Evolutionary conservation across 2,797 vertebrate species (phyloP).

Genomic region (Crossoptilon crossoptilon): DNA sequence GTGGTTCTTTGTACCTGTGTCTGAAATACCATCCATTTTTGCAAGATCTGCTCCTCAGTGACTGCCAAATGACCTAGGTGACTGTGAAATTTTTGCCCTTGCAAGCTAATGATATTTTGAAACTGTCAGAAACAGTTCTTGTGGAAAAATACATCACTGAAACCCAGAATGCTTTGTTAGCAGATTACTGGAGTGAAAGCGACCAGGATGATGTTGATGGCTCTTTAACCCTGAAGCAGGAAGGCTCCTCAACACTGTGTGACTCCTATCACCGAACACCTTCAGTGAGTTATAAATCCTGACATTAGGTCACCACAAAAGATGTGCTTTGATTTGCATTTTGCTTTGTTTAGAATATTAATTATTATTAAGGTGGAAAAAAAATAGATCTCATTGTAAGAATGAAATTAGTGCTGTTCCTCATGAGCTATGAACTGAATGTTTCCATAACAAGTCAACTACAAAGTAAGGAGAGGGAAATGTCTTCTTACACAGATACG

Average conservation of each 20-base stretch:
- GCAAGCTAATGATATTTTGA: background rate
- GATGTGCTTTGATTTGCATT: background rate
- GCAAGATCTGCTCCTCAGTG: background rate
- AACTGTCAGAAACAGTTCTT: background rate
- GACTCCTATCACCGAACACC: slow-evolving; percentile 88
- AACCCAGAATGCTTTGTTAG: slow-evolving; percentile 8
- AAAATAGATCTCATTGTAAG: background rate
- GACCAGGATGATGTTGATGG: slow-evolving; percentile 90
- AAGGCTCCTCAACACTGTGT: slow-evolving; percentile 84
- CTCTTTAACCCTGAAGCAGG: slow-evolving; percentile 90
- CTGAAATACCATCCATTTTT: background rate
- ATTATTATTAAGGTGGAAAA: background rate
- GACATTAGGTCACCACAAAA: background rate
- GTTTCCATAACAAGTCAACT: background rate
- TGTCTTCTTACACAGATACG: background rate
- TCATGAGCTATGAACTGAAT: background rate
- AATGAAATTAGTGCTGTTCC: background rate
- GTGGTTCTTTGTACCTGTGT: background rate
- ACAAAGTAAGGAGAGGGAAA: background rate
- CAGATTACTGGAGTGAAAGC: slow-evolving; percentile 95
- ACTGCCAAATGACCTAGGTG: background rate
- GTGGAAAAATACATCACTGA: background rate
- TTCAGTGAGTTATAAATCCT: slow-evolving; percentile 81
- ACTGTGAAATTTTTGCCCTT: background rate
- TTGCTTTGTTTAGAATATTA: background rate